phyloP scores from a whole-genome alignment of 2,888 invertebrate species.

The Acheta domesticus region DNA sequence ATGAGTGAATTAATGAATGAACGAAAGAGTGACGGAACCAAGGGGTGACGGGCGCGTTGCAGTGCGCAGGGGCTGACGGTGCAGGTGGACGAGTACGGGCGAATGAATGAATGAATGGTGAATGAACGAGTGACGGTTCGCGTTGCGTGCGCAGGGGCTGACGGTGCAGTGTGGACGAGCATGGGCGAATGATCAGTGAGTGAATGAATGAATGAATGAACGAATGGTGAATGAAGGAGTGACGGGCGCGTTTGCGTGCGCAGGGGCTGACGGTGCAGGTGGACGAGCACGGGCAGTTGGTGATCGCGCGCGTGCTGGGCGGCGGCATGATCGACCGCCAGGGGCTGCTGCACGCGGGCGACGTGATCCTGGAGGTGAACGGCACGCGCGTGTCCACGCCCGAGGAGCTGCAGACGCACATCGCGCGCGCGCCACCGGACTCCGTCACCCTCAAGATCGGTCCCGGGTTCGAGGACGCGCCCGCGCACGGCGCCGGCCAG shows the following conservation, averaged over 20 bases:
- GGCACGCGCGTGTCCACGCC: conserved; percentile 79
- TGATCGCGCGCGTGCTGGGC: conserved; percentile 86
- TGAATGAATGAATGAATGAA: no score
- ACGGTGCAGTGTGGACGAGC: no score
- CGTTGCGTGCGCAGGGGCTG: no score
- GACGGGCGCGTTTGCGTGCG: neutral
- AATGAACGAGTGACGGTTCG: no score
- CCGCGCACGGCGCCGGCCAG: conserved; percentile 42
- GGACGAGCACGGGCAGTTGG: conserved; percentile 82
- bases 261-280: conserved; percentile 74
- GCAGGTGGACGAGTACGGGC: no score
- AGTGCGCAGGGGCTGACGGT: conserved; percentile 48
- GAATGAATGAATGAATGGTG: no score
- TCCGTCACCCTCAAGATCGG: conserved; percentile 85
- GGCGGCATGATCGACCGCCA: conserved; percentile 90
- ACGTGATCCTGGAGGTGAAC: conserved; percentile 92
- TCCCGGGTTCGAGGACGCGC: conserved; percentile 56
- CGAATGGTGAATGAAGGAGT: no score
- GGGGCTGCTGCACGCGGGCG: conserved; percentile 86
- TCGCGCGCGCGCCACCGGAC: conserved; percentile 78
- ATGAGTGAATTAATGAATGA: no score
- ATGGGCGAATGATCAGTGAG: no score
- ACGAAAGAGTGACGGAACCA: no score
- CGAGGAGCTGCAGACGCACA: conserved; percentile 84
- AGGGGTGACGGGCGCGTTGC: no score